Conservation (phyloP, 2,113 vertebrate species). For the Peromyscus maniculatus region DNA sequence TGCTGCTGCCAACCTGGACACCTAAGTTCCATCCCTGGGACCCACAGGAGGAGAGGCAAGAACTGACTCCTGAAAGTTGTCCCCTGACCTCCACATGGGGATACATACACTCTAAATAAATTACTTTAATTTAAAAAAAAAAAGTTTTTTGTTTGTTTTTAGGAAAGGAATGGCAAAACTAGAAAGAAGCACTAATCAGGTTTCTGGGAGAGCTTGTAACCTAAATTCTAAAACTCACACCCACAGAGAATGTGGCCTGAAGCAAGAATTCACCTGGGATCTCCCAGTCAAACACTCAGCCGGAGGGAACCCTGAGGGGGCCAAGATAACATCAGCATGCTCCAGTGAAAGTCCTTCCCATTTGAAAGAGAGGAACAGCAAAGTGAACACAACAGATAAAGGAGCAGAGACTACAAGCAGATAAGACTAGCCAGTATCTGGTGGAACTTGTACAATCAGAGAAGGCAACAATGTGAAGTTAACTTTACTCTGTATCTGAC, state of each 20-base stretch:
- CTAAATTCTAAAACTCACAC: conserved; percentile 56
- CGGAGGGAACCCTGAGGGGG: background rate
- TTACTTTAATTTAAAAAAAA: background rate
- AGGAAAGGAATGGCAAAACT: background rate
- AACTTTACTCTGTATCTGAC: background rate
- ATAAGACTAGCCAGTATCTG: conserved; percentile 32
- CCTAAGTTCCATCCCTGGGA: no score
- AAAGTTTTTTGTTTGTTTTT: background rate
- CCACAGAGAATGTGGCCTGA: background rate
- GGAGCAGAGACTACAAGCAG: background rate
- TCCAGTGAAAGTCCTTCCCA: background rate
- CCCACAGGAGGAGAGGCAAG: background rate
- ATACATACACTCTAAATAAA: background rate
- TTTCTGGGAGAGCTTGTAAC: background rate
- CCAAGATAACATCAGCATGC: background rate
- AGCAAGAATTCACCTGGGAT: background rate
- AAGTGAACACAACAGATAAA: conserved; percentile 42
- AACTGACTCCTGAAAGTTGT: background rate
- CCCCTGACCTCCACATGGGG: background rate
- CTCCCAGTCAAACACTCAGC: background rate
- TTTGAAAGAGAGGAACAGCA: conserved; percentile 47
- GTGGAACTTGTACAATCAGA: conserved; percentile 34
- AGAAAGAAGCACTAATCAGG: conserved; percentile 1
- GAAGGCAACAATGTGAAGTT: background rate
- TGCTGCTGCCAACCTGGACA: background rate